Percentiles rank a stretch among this genome's conserved stretches.
Evolutionary conservation across 2,797 vertebrate species (phyloP).

Genomic region (Gallirallus australis): DNA sequence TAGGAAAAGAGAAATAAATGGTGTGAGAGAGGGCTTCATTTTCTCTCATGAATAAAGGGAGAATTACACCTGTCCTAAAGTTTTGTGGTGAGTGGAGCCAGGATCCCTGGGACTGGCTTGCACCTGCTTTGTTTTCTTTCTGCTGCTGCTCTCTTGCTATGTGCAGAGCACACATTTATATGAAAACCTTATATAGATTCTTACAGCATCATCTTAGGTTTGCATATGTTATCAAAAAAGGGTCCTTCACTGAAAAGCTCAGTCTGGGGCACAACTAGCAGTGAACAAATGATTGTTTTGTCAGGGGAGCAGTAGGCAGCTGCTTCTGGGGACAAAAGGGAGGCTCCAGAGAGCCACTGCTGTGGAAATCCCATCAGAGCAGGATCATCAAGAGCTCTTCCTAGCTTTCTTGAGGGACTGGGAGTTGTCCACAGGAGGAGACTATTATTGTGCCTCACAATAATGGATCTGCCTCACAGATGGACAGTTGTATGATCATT

Average conservation of each 20-base stretch:
- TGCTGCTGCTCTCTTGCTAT: neutral
- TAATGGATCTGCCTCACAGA: neutral
- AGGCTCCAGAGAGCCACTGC: neutral
- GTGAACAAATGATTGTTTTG: neutral
- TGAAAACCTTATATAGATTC: neutral
- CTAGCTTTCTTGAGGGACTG: neutral
- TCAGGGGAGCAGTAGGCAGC: fast-evolving
- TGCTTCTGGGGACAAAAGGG: neutral
- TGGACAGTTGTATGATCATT: neutral
- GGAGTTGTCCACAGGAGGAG: neutral
- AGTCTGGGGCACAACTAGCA: neutral
- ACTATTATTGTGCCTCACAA: neutral
- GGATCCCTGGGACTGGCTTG: neutral
- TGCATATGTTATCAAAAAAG: neutral
- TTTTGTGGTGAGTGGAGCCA: neutral
- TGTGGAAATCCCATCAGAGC: neutral
- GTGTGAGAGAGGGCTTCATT: neutral
- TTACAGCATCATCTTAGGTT: neutral
- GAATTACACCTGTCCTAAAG: neutral
- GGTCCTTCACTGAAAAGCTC: neutral
- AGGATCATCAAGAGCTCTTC: neutral
- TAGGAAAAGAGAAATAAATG: neutral
- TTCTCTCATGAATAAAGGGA: neutral
- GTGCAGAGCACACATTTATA: neutral
- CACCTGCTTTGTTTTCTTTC: neutral